Evolutionary conservation across 2,113 vertebrate species (phyloP).

Genomic region (Tylochromis polylepis): DNA sequence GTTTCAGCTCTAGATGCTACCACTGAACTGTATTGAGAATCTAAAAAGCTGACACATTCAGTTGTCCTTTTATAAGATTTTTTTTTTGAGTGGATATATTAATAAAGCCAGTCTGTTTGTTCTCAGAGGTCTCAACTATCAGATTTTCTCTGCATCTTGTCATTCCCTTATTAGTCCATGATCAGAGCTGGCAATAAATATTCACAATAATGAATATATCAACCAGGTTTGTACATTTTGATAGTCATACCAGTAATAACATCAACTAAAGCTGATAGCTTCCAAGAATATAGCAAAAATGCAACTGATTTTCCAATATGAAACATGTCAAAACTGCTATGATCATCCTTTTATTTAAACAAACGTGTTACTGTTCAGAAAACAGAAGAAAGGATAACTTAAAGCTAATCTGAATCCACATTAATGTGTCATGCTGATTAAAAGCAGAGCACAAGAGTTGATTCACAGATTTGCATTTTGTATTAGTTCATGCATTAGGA

Average conservation of each 20-base stretch:
- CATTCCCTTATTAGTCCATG: neutral
- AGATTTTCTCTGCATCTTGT: neutral
- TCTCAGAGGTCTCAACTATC: neutral
- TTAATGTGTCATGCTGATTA: neutral
- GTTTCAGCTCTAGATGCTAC: neutral
- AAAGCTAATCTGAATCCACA: neutral
- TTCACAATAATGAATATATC: neutral
- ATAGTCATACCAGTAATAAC: neutral
- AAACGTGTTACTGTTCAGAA: neutral
- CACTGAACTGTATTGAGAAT: neutral
- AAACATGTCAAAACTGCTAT: neutral
- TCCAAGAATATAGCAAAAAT: neutral
- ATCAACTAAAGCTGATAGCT: neutral
- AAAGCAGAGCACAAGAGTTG: neutral
- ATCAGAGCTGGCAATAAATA: neutral
- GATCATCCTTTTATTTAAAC: neutral
- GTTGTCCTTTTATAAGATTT: neutral
- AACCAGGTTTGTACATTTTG: neutral
- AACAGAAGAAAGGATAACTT: neutral
- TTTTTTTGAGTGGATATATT: neutral
- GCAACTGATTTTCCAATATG: neutral
- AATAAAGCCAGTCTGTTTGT: neutral
- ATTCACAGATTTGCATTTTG: neutral
- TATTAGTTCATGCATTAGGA: neutral
- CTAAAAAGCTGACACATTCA: neutral